Evolutionary conservation across 2,797 vertebrate genomes (phyloP), one percentile per base, ranked within the genome.

Genomic region (Anguilla anguilla): DNA sequence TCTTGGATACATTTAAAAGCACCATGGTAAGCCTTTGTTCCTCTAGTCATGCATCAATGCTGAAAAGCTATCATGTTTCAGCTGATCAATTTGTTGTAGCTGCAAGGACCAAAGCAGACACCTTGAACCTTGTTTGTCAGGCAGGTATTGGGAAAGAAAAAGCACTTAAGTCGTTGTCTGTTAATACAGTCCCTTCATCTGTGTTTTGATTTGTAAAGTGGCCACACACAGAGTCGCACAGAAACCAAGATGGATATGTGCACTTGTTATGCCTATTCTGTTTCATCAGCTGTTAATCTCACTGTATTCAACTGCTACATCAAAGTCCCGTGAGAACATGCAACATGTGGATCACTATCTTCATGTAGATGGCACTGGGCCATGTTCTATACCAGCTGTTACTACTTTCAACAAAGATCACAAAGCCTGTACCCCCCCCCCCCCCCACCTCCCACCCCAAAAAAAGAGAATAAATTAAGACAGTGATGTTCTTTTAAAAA

Each of bases 401-500:
- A 46, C 3, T 49, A 11, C 17, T 49, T 22, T 46, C 19, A 46
- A 81, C 39, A 81, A 81, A 25, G 4, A 46, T 81, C 77, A 81
- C 31, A 43, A 35, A 72, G 9, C 28, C 69, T 13, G 28, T 69
- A n/a, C 6, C 28, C 69, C 6, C 5, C 7, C 19, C 25, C n/a
- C 72, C 72, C 72, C 72, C 72, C 39, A 61, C 3, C 69, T 28
- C 10, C 31, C n/a, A 67, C 35, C 35, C 11, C 35, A 25, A 0
- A 67, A 69, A 25, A 10, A 9, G 10, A 49, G 25, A 83, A 84
- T 57, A 11, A 25, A 69, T 53, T 39, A 69, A 61, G 86, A 84
- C 55, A 87, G 89, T 92, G 93, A 95, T 94, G 93, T 96, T 96
- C 95, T 96, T 96, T 95, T 96, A 93, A 97, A 97, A 99, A 97